These are phyloP conservation scores for Sebastes trivittatus DNA, from an alignment of 2,797 vertebrate species.

Conservation along the genomic window DNA sequence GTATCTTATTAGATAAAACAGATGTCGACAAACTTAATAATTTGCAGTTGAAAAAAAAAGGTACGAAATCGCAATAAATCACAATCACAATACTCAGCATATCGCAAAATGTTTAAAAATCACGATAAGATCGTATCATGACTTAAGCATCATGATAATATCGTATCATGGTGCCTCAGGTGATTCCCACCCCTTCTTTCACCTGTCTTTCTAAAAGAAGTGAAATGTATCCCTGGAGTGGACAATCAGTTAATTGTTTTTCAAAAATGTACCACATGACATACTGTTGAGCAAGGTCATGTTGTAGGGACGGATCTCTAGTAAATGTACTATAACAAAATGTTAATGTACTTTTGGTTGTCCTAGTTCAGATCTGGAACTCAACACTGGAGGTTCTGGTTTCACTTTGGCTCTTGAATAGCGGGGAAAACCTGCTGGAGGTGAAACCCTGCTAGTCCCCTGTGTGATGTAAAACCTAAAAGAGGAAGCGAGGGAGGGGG, in stretches of 20 bases:
- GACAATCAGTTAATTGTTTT: not conserved
- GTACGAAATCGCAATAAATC: too few species aligned
- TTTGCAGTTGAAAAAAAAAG: too few species aligned
- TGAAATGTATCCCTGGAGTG: not conserved
- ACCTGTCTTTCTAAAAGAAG: not conserved
- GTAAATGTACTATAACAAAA: not conserved
- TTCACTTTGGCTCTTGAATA: not conserved
- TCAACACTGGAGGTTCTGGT: not conserved
- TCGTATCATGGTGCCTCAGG: accelerated
- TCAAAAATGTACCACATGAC: not conserved
- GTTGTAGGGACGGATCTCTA: not conserved
- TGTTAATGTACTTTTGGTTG: not conserved
- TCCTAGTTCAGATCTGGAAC: not conserved
- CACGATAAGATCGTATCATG: too few species aligned
- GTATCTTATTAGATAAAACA: too few species aligned
- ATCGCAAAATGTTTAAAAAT: too few species aligned
- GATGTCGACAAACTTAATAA: too few species aligned
- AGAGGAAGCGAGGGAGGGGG: not conserved
- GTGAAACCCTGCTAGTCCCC: not conserved
- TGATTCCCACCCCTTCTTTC: not conserved
- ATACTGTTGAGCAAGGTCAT: not conserved
- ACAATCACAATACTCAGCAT: too few species aligned
- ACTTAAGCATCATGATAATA: too few species aligned
- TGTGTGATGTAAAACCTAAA: slow-evolving; percentile 14
- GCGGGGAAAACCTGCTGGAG: not conserved